A percentile compares a stretch with the other conserved stretches of the same genome.
phyloP scores from a whole-genome alignment of 2,113 vertebrate species.

The Nettapus auritus region DNA sequence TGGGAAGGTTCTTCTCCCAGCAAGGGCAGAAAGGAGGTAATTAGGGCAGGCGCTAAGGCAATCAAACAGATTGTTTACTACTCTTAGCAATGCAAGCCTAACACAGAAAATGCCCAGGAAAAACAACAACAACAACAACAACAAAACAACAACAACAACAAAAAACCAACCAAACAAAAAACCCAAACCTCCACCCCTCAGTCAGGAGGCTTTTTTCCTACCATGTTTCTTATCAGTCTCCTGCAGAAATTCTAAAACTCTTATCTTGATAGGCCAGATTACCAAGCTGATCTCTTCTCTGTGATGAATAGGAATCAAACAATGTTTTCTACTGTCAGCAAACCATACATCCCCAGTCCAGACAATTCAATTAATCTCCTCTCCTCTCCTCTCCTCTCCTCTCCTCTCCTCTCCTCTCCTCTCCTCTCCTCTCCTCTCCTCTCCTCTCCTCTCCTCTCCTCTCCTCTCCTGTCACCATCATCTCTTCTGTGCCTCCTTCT shows the following conservation, averaged over 20 bases:
- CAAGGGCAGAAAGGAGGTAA: neutral
- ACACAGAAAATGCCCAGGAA: neutral
- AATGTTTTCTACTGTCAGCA: slow-evolving; percentile 72
- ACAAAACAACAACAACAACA: too few relatives aligned
- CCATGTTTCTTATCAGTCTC: slow-evolving; percentile 83
- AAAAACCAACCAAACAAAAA: neutral
- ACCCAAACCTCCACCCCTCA: too few relatives aligned
- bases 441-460: neutral
- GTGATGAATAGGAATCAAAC: slow-evolving; percentile 82
- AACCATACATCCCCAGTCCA: slow-evolving; percentile 49
- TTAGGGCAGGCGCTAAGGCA: neutral
- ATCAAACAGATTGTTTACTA: neutral
- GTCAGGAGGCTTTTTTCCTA: neutral
- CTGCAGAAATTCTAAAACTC: slow-evolving; percentile 87
- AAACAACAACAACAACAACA: neutral
- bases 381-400: neutral
- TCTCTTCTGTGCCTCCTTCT: slow-evolving; percentile 5
- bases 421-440: neutral
- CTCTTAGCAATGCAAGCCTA: neutral
- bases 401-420: neutral
- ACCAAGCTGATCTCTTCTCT: slow-evolving; percentile 82
- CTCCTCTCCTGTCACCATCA: too few relatives aligned
- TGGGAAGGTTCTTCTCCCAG: neutral
- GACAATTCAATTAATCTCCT: slow-evolving; percentile 74
- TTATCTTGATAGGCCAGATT: slow-evolving; percentile 91